A percentile compares a stretch with the other conserved stretches of the same genome.
Conservation (phyloP, 2,797 vertebrate species). For the Taeniopygia guttata region DNA sequence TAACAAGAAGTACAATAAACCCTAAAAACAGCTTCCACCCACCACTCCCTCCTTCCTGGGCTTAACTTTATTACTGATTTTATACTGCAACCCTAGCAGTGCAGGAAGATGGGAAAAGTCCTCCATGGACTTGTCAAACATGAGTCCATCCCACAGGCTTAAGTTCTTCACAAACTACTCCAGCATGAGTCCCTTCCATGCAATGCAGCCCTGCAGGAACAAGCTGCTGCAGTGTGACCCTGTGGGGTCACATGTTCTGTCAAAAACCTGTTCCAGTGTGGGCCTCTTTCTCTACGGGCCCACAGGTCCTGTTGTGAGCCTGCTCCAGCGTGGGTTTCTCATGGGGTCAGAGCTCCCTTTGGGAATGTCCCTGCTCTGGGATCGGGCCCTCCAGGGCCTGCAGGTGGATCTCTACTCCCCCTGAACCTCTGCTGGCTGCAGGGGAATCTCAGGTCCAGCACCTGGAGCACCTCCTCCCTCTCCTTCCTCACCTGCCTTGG, state of each 20-base stretch:
- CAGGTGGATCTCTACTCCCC: neutral
- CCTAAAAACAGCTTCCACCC: neutral
- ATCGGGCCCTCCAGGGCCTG: neutral
- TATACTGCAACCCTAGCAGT: accelerated
- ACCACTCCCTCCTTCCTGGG: neutral
- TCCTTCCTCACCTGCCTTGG: neutral
- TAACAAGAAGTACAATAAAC: neutral
- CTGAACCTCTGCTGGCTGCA: neutral
- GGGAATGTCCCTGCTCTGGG: neutral
- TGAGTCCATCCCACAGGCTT: neutral
- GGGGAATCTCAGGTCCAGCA: neutral
- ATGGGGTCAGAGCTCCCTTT: neutral
- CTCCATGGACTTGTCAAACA: neutral
- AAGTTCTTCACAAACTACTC: neutral
- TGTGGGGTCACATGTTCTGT: neutral
- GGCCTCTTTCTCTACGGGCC: neutral
- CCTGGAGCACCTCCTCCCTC: neutral
- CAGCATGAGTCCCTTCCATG: neutral
- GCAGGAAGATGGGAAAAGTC: neutral
- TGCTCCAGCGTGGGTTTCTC: neutral
- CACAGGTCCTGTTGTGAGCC: neutral
- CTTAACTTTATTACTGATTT: accelerated
- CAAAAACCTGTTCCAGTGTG: neutral
- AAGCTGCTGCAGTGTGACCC: neutral
- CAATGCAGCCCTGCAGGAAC: neutral